Evolutionary conservation across 2,113 vertebrate species (phyloP).

Genomic region (Dipodomys spectabilis): DNA sequence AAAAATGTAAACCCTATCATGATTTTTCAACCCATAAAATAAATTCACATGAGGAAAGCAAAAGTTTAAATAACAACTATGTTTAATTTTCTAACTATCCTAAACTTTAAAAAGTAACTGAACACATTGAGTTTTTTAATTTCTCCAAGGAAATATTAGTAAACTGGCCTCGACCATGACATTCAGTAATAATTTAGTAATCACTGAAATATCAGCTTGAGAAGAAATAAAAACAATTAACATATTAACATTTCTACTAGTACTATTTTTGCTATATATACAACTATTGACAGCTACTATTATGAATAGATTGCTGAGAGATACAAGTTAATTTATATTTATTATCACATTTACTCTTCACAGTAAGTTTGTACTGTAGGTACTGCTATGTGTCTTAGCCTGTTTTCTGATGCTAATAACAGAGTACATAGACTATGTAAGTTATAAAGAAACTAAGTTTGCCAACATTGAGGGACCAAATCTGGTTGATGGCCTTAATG

Average conservation of each 20-base stretch:
- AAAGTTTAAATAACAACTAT: slow-evolving; percentile 34
- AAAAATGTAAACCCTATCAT: background rate
- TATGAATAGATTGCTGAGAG: background rate
- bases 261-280: background rate
- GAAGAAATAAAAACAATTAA: slow-evolving; percentile 13
- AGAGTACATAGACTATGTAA: background rate
- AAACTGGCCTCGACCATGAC: background rate
- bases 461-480: background rate
- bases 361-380: background rate
- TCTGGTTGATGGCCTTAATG: background rate
- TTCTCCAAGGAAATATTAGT: slow-evolving; percentile 16
- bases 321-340: background rate
- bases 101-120: background rate
- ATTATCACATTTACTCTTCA: background rate
- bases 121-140: slow-evolving; percentile 18
- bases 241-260: background rate
- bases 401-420: background rate
- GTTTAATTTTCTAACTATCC: background rate
- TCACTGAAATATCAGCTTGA: background rate
- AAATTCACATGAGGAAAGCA: slow-evolving; percentile 4
- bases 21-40: slow-evolving; percentile 52
- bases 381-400: background rate
- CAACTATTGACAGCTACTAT: background rate
- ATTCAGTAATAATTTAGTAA: slow-evolving; percentile 28
- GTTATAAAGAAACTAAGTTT: background rate